Conservation (phyloP, 1,140 invertebrate genomes). For the Phymorhynchus buccinoides region DNA sequence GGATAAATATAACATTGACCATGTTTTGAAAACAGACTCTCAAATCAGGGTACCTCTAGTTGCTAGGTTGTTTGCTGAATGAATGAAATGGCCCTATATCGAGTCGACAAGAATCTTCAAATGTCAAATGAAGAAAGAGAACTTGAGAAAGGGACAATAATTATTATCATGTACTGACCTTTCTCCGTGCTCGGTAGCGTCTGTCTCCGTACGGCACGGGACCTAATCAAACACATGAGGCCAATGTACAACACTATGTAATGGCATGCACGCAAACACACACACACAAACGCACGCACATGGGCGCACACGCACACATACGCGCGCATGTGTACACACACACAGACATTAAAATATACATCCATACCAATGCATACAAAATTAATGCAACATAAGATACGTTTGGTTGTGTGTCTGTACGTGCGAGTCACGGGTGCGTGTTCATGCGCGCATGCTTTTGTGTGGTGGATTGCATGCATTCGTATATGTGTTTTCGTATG, state of each 20-base stretch:
- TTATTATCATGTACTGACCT: constrained; percentile 8
- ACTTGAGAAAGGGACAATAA: background rate
- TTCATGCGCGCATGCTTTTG: background rate
- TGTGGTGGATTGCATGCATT: too few relatives aligned
- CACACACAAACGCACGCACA: background rate
- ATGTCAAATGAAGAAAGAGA: background rate
- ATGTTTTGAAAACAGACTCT: too few relatives aligned
- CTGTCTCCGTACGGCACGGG: constrained; percentile 15
- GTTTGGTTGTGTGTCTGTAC: background rate
- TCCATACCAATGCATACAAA: background rate
- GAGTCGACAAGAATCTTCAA: background rate
- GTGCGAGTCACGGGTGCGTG: background rate
- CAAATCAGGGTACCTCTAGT: too few relatives aligned
- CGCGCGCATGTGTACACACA: too few relatives aligned
- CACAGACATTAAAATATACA: background rate
- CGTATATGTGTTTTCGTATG: background rate
- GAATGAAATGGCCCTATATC: background rate
- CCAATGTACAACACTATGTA: background rate
- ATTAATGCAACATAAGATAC: background rate
- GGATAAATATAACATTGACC: background rate
- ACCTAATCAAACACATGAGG: background rate
- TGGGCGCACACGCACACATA: too few relatives aligned
- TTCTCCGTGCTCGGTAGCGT: constrained; percentile 10
- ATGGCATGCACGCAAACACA: background rate
- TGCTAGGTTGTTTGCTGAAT: background rate